phyloP scores from a whole-genome alignment of 2,888 invertebrate species.

The Drosophila mayaguana region DNA sequence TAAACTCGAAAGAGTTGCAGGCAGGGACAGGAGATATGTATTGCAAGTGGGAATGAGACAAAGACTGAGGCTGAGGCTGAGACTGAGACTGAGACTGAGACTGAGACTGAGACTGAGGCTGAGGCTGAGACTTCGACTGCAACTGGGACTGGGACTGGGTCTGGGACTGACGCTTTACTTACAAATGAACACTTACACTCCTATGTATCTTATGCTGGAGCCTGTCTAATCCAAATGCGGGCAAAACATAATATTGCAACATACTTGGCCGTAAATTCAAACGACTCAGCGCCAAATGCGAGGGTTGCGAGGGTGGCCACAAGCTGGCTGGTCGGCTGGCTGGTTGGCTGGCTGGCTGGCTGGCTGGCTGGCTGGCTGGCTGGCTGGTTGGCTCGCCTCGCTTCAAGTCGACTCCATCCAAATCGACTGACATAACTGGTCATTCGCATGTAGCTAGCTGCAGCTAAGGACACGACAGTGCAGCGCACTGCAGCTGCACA shows the following conservation, averaged over 20 bases:
- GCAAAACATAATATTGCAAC: constrained; percentile 77
- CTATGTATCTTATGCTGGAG: constrained; percentile 39
- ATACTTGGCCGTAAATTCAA: constrained; percentile 71
- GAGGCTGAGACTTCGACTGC: constrained; percentile 16
- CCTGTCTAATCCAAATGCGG: constrained; percentile 79
- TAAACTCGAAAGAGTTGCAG: constrained; percentile 49
- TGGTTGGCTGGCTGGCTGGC: constrained; percentile 1
- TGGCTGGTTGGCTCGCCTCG: constrained; percentile 54
- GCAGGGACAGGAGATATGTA: constrained; percentile 30
- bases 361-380: not conserved
- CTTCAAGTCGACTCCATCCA: constrained; percentile 59
- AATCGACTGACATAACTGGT: constrained; percentile 76
- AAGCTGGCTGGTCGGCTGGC: constrained; percentile 8
- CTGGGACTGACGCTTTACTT: constrained; percentile 51
- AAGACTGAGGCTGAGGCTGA: constrained; percentile 7
- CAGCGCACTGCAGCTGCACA: constrained; percentile 72
- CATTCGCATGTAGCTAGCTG: constrained; percentile 67
- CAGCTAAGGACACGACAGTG: constrained; percentile 70
- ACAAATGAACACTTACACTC: constrained; percentile 44
- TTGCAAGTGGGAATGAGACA: constrained; percentile 31
- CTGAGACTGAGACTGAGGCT: constrained; percentile 18
- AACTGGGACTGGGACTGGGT: constrained; percentile 4
- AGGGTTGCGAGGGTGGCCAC: constrained; percentile 76
- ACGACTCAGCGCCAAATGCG: constrained; percentile 64
- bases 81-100: constrained; percentile 6